Base-by-base conservation (phyloP, 2,113 vertebrate species). In the Prunella fulvescens region DNA sequence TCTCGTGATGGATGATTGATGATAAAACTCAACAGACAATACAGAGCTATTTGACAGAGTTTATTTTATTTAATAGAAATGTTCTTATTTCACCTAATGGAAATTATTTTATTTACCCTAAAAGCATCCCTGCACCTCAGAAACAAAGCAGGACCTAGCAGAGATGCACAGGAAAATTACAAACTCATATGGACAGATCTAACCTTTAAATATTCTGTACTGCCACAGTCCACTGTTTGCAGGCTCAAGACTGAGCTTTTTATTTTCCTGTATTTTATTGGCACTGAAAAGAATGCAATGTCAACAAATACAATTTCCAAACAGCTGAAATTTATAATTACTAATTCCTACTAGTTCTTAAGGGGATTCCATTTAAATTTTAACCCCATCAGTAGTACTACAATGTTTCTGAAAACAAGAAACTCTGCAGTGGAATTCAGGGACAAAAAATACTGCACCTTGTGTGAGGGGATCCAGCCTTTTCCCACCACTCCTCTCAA, bases 401-500 rank as follows among this genome's bases (percentile, higher is more conserved):
- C 24, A 87, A 4, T 1, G 4, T 14, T 61, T 82, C 45, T 81
- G 60, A 65, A 72, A 54, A 6, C 28, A 70, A 60, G 31, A 23
- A 81, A 76, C 20, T 12, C 57, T 70, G 48, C 29, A 65, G 64
- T 1, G 18, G 19, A 64, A 33, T n/a, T 66, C 14, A 83, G 22
- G 14, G 62, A 44, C 9, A 50, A 54, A 71, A 13, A 60, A 60
- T 11, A 67, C 50, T 80, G 37, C 97, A 99, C 99, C 98, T 98
- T 98, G 98, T 7, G 98, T 99, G 28, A 95, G 25, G 7, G 97
- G 96, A 94, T 99, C 99, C 0, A 99, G 69, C 92, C 98, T 97
- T 92, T 98, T 98, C 28, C 99, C 99, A 50, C 87, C 74, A 66
- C 96, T 98, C 88, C 99, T 98, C 96, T 99, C 98, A 42, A 98